Evolutionary conservation across 2,797 vertebrate species (phyloP), one percentile per base, ranked within the genome.

Genomic region (Arnoldichthys spilopterus): DNA sequence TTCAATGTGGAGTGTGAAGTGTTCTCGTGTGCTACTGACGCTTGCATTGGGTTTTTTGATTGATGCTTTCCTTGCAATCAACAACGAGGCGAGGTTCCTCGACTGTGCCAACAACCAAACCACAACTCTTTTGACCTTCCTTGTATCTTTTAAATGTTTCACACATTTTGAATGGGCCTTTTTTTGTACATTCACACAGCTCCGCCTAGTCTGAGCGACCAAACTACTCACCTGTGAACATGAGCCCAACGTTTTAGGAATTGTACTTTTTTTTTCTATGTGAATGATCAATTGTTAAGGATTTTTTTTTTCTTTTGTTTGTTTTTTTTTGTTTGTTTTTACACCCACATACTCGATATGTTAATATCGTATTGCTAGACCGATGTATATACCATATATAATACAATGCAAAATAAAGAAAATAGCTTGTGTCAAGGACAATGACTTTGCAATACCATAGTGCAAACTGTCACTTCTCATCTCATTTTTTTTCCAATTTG

Each of bases 381-480:
- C 83, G 74, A 87, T 92, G 90, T 92, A 90, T 90, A 90, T 87
- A 89, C 81, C 81, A 83, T 86, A 82, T 72, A 76, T 53, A 76
- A 45, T 69, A 64, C 56, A 84, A 87, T 92, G 86, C 87, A 90
- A 91, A 91, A 89, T 72, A 56, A 83, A 87, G 73, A 76, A 88
- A 86, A 83, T 79, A 30, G 22, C 83, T 74, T 80, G 83, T 85
- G 83, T 85, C 86, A 85, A 79, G 81, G 86, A 87, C 76, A 80
- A 92, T 90, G 85, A 75, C 87, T 90, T 93, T 92, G 89, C 88
- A 88, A 77, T 87, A 66, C 74, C 82, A 81, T 81, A 87, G 83
- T 86, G 82, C 70, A 79, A 77, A 76, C 78, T 83, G 88, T 88
- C 90, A 82, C 82, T 86, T 82, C 12, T 64, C 56, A 86, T 61